These are phyloP conservation scores for Venustoraphidia nigricollis DNA, from an alignment of 2,888 invertebrate species.

Conservation along the genomic window DNA sequence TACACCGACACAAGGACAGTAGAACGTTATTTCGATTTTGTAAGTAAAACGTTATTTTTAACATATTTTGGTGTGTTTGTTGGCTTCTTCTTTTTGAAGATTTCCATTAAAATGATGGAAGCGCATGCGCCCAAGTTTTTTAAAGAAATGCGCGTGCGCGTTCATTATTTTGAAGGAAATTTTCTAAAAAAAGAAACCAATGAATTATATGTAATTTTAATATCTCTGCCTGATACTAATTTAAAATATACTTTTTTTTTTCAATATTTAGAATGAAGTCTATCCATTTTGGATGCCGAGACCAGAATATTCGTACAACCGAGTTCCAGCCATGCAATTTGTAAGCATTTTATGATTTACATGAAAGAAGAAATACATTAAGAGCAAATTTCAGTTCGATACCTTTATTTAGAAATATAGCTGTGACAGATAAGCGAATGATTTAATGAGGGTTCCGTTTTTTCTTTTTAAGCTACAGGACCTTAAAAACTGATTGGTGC, in stretches of 20 bases:
- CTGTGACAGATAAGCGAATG: no score
- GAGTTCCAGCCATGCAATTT: slow-evolving; percentile 56
- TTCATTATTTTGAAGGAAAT: not conserved
- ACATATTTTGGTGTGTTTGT: slow-evolving; percentile 5
- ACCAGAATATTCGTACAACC: slow-evolving; percentile 39
- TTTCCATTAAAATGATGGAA: no score
- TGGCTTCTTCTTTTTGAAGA: no score
- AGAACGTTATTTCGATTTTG: slow-evolving; percentile 62
- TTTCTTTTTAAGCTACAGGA: no score
- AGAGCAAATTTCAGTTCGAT: no score
- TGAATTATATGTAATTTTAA: no score
- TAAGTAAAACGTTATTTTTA: slow-evolving; percentile 24
- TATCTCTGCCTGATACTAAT: not conserved
- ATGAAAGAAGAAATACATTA: not conserved
- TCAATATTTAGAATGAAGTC: slow-evolving; percentile 44
- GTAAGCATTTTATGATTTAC: slow-evolving; percentile 30
- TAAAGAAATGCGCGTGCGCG: no score
- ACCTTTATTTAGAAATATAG: no score
- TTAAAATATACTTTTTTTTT: slow-evolving; percentile 9
- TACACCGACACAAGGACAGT: slow-evolving; percentile 17
- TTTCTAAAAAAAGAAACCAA: no score
- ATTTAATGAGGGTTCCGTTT: no score
- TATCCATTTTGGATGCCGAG: slow-evolving; percentile 68
- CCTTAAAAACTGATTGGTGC: no score
- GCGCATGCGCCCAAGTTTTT: no score